phyloP scores from a whole-genome alignment of 2,797 vertebrate species.

The Poecilia wingei region DNA sequence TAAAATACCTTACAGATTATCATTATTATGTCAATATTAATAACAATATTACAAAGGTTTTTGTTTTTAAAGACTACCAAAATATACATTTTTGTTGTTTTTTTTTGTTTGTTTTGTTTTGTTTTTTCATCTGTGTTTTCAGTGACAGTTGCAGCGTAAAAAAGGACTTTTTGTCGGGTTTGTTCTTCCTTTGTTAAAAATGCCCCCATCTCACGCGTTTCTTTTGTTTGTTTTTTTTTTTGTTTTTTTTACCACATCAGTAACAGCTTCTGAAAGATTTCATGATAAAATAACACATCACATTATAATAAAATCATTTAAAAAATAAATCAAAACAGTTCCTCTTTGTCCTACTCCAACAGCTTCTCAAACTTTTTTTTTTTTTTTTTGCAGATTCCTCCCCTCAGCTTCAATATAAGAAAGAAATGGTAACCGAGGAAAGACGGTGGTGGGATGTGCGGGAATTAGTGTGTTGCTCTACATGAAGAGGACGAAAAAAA shows the following conservation, averaged over 20 bases:
- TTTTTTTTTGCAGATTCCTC: conserved; percentile 61
- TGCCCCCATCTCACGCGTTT: conserved; percentile 21
- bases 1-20: conserved; percentile 87
- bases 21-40: conserved; percentile 81
- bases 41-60: conserved; percentile 84
- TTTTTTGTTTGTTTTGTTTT: conserved; percentile 2
- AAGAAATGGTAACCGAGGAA: conserved; percentile 26
- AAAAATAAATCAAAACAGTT: conserved; percentile 58
- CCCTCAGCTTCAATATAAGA: conserved; percentile 63
- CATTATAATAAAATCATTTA: conserved; percentile 69
- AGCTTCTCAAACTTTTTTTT: conserved; percentile 46
- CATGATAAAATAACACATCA: conserved; percentile 62
- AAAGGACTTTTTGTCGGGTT: conserved; percentile 73
- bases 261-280: conserved; percentile 69
- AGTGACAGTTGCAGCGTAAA: conserved; percentile 65
- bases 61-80: conserved; percentile 91
- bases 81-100: conserved; percentile 88
- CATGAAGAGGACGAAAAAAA: conserved; percentile 43
- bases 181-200: conserved; percentile 81
- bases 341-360: conserved; percentile 60
- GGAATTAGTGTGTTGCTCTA: conserved; percentile 63
- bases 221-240: neutral
- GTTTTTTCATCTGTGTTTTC: conserved; percentile 59
- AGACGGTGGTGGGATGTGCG: conserved; percentile 2
- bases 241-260: conserved; percentile 60